These are phyloP conservation scores for Pectinophora gossypiella DNA, from an alignment of 1,140 invertebrate species.

Conservation along the genomic window DNA sequence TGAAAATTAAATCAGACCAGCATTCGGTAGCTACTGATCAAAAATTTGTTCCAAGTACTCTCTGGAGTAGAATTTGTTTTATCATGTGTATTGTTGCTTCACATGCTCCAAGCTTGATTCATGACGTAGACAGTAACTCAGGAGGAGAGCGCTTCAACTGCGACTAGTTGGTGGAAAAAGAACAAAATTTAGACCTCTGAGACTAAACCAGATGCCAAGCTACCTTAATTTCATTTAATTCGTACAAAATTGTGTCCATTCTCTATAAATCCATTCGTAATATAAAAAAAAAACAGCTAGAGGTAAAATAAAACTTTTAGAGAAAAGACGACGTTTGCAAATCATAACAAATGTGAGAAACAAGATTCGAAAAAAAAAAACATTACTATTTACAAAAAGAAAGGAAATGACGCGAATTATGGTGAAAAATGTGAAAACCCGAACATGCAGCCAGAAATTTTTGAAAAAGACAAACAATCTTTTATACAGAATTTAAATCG, in stretches of 20 bases:
- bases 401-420: conserved; percentile 7
- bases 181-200: conserved; percentile 16
- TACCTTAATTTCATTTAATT: conserved; percentile 39
- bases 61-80: conserved; percentile 8
- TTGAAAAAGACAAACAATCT: conserved; percentile 11
- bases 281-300: too few species aligned
- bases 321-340: too few species aligned
- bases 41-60: not conserved
- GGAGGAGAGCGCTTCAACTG: conserved; percentile 22
- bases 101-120: conserved; percentile 11
- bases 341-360: too few species aligned
- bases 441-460: conserved; percentile 8
- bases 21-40: not conserved
- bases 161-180: conserved; percentile 26
- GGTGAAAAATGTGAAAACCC: conserved; percentile 9
- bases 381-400: not conserved
- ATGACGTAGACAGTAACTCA: conserved; percentile 14
- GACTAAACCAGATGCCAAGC: conserved; percentile 31
- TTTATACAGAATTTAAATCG: conserved; percentile 18
- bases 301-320: conserved; percentile 7
- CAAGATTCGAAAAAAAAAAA: conserved; percentile 13
- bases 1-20: conserved; percentile 22
- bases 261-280: conserved; percentile 11
- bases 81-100: not conserved
- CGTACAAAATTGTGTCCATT: conserved; percentile 2